Percentiles rank a stretch among this genome's conserved stretches.
Evolutionary conservation across 2,113 vertebrate genomes (phyloP).

Genomic region (Sigmodon hispidus): DNA sequence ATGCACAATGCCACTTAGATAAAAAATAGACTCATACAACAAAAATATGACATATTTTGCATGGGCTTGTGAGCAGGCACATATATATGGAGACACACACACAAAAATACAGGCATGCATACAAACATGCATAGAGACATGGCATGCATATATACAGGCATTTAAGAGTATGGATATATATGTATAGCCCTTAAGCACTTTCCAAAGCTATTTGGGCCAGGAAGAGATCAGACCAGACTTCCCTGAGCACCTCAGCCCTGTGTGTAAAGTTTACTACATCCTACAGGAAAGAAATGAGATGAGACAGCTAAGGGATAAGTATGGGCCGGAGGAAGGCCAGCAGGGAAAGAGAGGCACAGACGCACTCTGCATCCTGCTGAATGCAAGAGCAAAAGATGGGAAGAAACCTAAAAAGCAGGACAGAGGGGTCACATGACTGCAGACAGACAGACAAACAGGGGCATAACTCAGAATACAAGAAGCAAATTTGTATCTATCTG

Average conservation of each 20-base stretch:
- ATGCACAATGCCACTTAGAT: neutral
- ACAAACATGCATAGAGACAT: neutral
- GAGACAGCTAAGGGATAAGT: neutral
- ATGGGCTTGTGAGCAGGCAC: neutral
- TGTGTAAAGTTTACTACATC: neutral
- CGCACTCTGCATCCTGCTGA: accelerated
- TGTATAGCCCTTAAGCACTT: neutral
- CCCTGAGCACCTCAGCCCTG: neutral
- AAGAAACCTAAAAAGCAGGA: neutral
- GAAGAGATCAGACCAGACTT: neutral
- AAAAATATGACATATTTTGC: neutral
- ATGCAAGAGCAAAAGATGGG: neutral
- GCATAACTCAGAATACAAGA: accelerated
- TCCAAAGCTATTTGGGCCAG: neutral
- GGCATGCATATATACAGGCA: neutral
- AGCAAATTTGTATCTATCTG: neutral
- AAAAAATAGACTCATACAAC: neutral
- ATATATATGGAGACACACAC: neutral
- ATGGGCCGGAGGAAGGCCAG: neutral
- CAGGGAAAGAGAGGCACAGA: neutral
- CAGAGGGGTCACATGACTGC: neutral
- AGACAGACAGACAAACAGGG: neutral
- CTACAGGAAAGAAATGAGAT: neutral
- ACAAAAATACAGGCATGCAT: neutral
- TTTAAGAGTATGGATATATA: neutral